Percentiles rank a stretch among this genome's conserved stretches.
Evolutionary conservation across 2,888 invertebrate genomes (phyloP).

Genomic region (Cheilosia vulpina): DNA sequence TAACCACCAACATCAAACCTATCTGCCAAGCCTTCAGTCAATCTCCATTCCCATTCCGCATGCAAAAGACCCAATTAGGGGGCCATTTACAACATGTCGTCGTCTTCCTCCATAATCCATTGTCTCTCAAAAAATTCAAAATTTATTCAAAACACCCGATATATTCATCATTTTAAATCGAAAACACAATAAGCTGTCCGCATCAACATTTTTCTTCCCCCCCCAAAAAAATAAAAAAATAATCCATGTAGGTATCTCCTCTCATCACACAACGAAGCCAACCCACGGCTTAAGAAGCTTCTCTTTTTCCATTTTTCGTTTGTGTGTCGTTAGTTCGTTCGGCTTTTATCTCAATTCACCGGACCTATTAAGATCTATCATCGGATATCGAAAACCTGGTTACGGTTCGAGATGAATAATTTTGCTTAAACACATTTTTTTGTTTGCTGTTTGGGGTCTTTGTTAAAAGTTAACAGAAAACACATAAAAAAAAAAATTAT

Average conservation of each 20-base stretch:
- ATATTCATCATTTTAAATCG: slow-evolving; percentile 56
- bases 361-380: slow-evolving; percentile 72
- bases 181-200: slow-evolving; percentile 46
- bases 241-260: slow-evolving; percentile 7
- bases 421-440: slow-evolving; percentile 23
- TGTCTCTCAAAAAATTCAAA: slow-evolving; percentile 3
- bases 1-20: too few species aligned
- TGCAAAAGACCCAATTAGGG: slow-evolving; percentile 72
- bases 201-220: slow-evolving; percentile 46
- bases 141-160: slow-evolving; percentile 64
- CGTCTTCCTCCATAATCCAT: slow-evolving; percentile 10
- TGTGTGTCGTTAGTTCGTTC: slow-evolving; percentile 24
- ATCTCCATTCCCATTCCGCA: slow-evolving; percentile 66
- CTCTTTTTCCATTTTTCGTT: slow-evolving; percentile 7
- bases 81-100: slow-evolving; percentile 57
- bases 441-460: slow-evolving; percentile 22
- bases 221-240: neutral
- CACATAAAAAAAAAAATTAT: slow-evolving; percentile 59
- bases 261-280: slow-evolving; percentile 29
- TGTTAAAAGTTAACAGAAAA: slow-evolving; percentile 36
- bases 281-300: slow-evolving; percentile 43
- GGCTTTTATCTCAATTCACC: slow-evolving; percentile 66
- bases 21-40: slow-evolving; percentile 12
- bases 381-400: slow-evolving; percentile 68
- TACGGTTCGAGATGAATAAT: slow-evolving; percentile 71